Base-by-base conservation (phyloP, 2,888 invertebrate species). In the Drosophila villosipedis region DNA sequence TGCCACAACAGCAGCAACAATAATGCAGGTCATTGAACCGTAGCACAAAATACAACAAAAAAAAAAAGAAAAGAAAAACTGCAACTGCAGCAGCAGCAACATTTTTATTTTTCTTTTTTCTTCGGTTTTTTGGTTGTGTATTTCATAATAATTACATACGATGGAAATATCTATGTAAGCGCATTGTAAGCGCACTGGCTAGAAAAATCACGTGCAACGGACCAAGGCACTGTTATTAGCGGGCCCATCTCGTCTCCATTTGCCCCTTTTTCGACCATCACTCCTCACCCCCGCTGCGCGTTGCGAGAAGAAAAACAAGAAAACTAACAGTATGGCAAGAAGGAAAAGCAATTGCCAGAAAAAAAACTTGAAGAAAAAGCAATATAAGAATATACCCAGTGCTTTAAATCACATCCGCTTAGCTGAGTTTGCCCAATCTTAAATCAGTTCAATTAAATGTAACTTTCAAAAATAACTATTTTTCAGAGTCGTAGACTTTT, bases 111-210 rank as follows among this genome's bases (percentile, higher is more conserved):
- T 37, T 61, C 25, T 55, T 47, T 22, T 47, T 22, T 67, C 35
- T 49, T 30, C n/a, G 41, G 54, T 53, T 35, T 57, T 53, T 55
- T 41, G 72, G 59, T 70, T 57, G 65, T 76, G 59, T 70, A 84
- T 85, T 85, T 85, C 88, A 85, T 85, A 85, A 85, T 84, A 84
- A 84, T 84, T 84, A 84, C 90, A 87, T 80, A 82, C 77, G 63
- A 65, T 73, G 68, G 74, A 55, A 60, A 68, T 14, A 39, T 54
- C 12, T 37, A 25, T 37, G 54, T 74, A 65, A 77, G 66, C 65
- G 79, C 75, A 75, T 49, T 65, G 64, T 55, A 74, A 68, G 74
- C 78, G 58, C 74, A 77, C 28, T 79, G 71, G 64, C 78, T 76
- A 78, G 75, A 84, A 84, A 87, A 86, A 83, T 86, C 84, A 84